Evolutionary conservation across 2,888 invertebrate species (phyloP).

Genomic region (Phaonia tiefii): DNA sequence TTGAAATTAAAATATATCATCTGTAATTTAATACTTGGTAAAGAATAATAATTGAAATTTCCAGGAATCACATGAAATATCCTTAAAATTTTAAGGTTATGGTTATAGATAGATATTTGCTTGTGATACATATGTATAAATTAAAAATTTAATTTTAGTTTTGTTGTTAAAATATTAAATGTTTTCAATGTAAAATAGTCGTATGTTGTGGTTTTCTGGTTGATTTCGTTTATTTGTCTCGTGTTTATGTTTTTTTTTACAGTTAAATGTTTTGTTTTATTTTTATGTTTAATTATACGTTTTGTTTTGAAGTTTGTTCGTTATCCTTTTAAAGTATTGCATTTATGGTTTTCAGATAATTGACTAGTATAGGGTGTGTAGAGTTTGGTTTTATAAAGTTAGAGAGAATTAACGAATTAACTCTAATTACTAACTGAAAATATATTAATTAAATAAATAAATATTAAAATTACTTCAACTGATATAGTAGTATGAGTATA

Average conservation of each 20-base stretch:
- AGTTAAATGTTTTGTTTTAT: no score
- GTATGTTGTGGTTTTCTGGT: conserved; percentile 48
- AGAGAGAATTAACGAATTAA: no score
- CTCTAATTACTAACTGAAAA: conserved; percentile 63
- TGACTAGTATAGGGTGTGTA: conserved; percentile 67
- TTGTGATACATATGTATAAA: no score
- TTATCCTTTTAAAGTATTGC: conserved; percentile 48
- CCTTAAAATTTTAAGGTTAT: no score
- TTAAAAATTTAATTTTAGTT: no score
- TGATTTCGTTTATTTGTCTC: conserved; percentile 69
- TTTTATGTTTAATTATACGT: neutral
- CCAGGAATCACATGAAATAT: no score
- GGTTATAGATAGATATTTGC: no score
- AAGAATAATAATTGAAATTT: no score
- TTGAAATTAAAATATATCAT: no score
- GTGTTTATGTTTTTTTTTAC: conserved; percentile 41
- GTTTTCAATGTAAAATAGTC: conserved; percentile 69
- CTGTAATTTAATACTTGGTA: no score
- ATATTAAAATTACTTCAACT: conserved; percentile 35
- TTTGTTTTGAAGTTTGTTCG: conserved; percentile 30
- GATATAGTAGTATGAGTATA: conserved; percentile 37
- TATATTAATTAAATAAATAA: conserved; percentile 24
- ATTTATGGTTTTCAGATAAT: conserved; percentile 58
- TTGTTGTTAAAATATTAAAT: no score
- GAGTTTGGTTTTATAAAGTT: no score